Percentiles rank a stretch among this genome's conserved stretches.
Conservation (phyloP, 1,140 invertebrate species). For the Aphidius ervi region DNA sequence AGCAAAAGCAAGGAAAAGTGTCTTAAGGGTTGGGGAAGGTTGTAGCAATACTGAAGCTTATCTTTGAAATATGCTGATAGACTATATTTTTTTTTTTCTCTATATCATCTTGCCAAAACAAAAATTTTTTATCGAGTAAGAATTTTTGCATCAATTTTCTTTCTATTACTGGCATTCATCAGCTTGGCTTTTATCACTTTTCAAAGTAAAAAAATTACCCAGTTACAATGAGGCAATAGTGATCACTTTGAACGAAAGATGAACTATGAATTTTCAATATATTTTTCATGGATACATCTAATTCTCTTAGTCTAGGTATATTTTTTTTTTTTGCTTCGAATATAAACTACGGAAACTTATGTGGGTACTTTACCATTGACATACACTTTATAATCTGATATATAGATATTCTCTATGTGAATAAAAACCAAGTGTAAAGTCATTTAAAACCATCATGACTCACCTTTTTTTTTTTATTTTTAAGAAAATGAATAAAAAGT, state of each 20-base stretch:
- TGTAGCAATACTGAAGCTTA: conserved; percentile 36
- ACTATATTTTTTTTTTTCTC: conserved; percentile 23
- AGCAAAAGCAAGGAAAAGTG: too few relatives aligned
- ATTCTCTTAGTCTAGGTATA: conserved; percentile 9
- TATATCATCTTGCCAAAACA: neutral
- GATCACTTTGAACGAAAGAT: conserved; percentile 16
- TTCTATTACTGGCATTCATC: neutral
- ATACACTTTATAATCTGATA: neutral
- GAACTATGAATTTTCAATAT: conserved; percentile 24
- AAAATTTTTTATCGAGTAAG: too few relatives aligned
- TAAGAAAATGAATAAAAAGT: neutral
- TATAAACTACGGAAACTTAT: neutral
- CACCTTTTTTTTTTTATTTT: conserved; percentile 12
- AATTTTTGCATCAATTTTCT: neutral
- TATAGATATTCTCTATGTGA: neutral
- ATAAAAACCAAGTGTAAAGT: conserved; percentile 29
- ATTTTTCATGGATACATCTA: conserved; percentile 23
- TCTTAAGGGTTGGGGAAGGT: too few relatives aligned
- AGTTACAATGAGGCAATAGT: too few relatives aligned
- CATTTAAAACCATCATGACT: conserved; percentile 30
- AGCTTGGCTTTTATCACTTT: too few relatives aligned
- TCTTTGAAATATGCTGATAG: conserved; percentile 55
- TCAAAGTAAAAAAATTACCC: too few relatives aligned
- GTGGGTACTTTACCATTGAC: too few relatives aligned
- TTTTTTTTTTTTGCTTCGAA: neutral